A percentile compares a stretch with the other conserved stretches of the same genome.
phyloP scores from a whole-genome alignment of 2,113 vertebrate genomes.

The Phylloscopus whistleri region DNA sequence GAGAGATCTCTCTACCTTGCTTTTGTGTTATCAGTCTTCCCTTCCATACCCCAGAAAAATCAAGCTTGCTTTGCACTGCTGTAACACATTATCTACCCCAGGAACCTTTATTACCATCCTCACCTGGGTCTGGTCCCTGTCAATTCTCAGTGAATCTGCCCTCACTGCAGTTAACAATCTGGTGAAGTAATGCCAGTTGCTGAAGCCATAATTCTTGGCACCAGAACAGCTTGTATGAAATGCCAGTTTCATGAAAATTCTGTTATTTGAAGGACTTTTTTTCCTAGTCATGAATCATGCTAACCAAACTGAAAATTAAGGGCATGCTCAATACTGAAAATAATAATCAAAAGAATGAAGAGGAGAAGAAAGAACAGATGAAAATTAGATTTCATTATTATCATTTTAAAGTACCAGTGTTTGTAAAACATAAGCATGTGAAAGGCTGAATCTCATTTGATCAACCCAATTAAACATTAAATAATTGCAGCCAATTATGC shows the following conservation, averaged over 20 bases:
- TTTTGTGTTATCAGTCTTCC: not conserved
- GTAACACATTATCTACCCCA: not conserved
- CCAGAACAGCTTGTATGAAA: not conserved
- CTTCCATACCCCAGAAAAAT: not conserved
- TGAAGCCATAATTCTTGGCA: constrained; percentile 9
- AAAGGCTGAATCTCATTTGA: constrained; percentile 72
- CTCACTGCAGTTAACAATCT: not conserved
- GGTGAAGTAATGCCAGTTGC: not conserved
- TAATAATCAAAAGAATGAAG: constrained; percentile 44
- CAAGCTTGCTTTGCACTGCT: not conserved
- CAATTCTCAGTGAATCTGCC: not conserved
- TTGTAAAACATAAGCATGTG: constrained; percentile 67
- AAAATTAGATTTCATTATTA: constrained; percentile 60
- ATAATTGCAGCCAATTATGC: constrained; percentile 78
- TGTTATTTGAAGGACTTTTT: not conserved
- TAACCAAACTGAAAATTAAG: constrained; percentile 32
- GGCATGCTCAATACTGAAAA: constrained; percentile 35
- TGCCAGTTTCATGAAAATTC: not conserved
- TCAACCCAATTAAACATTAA: constrained; percentile 77
- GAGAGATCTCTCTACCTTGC: not conserved
- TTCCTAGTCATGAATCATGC: not conserved
- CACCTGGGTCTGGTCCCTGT: not conserved
- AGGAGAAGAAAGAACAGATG: constrained; percentile 3
- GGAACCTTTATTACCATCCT: not conserved
- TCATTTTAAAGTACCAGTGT: constrained; percentile 59